phyloP scores from a whole-genome alignment of 2,888 invertebrate species.

The Parasteatoda lunata region DNA sequence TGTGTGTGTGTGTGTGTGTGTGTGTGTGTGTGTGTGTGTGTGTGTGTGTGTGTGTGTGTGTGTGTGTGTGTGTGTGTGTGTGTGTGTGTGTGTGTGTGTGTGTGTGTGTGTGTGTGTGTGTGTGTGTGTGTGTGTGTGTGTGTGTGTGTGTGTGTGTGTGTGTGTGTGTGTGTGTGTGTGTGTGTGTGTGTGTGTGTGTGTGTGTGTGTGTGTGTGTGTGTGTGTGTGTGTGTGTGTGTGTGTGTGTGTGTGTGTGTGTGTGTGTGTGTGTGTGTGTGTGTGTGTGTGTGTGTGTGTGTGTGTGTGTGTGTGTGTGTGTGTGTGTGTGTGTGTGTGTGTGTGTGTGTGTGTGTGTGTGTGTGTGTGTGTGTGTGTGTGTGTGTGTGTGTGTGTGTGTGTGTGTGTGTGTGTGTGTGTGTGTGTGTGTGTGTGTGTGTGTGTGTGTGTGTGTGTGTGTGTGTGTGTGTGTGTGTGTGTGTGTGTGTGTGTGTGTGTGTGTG shows the following conservation, averaged over 20 bases:
- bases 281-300: constrained; percentile 17
- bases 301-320: constrained; percentile 17
- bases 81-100: constrained; percentile 17
- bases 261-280: constrained; percentile 17
- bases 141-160: constrained; percentile 17
- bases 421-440: too few relatives aligned
- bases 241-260: constrained; percentile 17
- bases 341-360: constrained; percentile 3
- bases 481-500: too few relatives aligned
- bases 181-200: constrained; percentile 17
- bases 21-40: constrained; percentile 13
- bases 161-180: background rate
- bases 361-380: too few relatives aligned
- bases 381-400: too few relatives aligned
- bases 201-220: constrained; percentile 17
- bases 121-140: constrained; percentile 17
- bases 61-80: constrained; percentile 17
- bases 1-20: background rate
- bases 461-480: too few relatives aligned
- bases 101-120: constrained; percentile 17
- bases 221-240: constrained; percentile 17
- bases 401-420: background rate
- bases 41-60: background rate
- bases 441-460: too few relatives aligned
- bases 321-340: constrained; percentile 13